These are phyloP conservation scores for Eulemur rubriventer DNA, from an alignment of 2,797 vertebrate species.

Conservation along the genomic window DNA sequence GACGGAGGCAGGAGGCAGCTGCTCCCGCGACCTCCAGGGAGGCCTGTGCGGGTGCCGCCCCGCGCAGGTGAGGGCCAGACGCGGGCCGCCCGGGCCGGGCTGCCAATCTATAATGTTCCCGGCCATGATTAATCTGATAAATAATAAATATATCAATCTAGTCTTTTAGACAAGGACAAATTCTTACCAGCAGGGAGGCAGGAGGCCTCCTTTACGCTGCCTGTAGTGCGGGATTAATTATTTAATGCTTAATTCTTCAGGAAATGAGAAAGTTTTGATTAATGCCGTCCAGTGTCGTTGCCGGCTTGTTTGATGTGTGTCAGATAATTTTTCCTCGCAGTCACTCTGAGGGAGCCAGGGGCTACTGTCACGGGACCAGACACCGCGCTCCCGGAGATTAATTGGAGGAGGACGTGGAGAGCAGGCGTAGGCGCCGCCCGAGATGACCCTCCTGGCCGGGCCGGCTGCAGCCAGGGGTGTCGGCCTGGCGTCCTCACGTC, in stretches of 20 bases:
- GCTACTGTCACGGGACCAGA: constrained; percentile 95
- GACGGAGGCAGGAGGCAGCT: constrained; percentile 77
- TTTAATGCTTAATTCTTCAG: constrained; percentile 99
- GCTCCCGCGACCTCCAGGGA: constrained; percentile 66
- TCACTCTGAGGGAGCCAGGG: constrained; percentile 91
- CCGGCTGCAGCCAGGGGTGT: constrained; percentile 88
- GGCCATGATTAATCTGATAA: constrained; percentile 99
- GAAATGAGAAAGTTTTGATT: constrained; percentile 99
- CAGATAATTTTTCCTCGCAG: constrained; percentile 93
- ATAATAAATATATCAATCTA: constrained; percentile 99
- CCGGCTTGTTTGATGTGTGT: constrained; percentile 98
- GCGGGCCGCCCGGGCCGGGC: constrained; percentile 87
- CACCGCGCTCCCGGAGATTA: constrained; percentile 94
- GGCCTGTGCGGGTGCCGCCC: constrained; percentile 76
- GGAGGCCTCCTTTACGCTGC: constrained; percentile 95
- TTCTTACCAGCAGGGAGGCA: constrained; percentile 98
- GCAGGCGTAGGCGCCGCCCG: constrained; percentile 85
- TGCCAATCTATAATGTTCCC: constrained; percentile 94
- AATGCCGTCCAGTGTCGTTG: constrained; percentile 96
- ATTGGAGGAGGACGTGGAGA: constrained; percentile 94
- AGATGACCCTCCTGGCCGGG: constrained; percentile 86
- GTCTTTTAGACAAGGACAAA: constrained; percentile 99
- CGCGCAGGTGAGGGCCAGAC: constrained; percentile 78
- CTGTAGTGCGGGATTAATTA: constrained; percentile 99
- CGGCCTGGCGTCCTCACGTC: constrained; percentile 83